Percentiles rank a stretch among this genome's conserved stretches.
Evolutionary conservation across 2,113 vertebrate genomes (phyloP).

Genomic region (Corydoras sp.): DNA sequence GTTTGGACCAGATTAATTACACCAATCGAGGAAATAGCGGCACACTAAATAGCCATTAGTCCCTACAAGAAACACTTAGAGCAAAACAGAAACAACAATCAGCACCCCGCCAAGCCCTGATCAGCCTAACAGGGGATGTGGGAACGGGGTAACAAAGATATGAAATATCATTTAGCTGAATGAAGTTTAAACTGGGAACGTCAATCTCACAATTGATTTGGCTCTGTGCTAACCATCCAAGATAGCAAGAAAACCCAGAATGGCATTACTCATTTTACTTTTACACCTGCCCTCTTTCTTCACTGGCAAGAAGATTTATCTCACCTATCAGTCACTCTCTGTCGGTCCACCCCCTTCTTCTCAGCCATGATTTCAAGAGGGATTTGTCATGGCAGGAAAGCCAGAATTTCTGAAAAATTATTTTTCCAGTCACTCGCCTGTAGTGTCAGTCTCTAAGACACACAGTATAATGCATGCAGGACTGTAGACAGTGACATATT

Average conservation of each 20-base stretch:
- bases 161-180: conserved; percentile 10
- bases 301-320: conserved; percentile 41
- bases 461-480: not conserved
- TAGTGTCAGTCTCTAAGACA: not conserved
- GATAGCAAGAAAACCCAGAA: conserved; percentile 30
- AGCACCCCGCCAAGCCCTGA: conserved; percentile 27
- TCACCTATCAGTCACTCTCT: conserved; percentile 40
- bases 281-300: conserved; percentile 23
- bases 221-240: conserved; percentile 26
- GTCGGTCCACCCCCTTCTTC: conserved; percentile 26
- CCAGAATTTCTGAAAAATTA: conserved; percentile 28
- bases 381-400: conserved; percentile 39
- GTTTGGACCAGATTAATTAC: conserved; percentile 49
- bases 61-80: conserved; percentile 43
- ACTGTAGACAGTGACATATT: not conserved
- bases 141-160: not conserved
- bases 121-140: conserved; percentile 14
- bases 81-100: conserved; percentile 45
- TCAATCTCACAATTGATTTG: conserved; percentile 11
- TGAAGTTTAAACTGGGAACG: conserved; percentile 5
- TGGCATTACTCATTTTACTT: conserved; percentile 38
- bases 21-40: conserved; percentile 46
- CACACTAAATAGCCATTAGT: conserved; percentile 40
- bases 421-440: conserved; percentile 2
- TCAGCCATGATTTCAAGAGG: conserved; percentile 34